phyloP scores from a whole-genome alignment of 2,797 vertebrate genomes.

The Sebastes hopkinsi region DNA sequence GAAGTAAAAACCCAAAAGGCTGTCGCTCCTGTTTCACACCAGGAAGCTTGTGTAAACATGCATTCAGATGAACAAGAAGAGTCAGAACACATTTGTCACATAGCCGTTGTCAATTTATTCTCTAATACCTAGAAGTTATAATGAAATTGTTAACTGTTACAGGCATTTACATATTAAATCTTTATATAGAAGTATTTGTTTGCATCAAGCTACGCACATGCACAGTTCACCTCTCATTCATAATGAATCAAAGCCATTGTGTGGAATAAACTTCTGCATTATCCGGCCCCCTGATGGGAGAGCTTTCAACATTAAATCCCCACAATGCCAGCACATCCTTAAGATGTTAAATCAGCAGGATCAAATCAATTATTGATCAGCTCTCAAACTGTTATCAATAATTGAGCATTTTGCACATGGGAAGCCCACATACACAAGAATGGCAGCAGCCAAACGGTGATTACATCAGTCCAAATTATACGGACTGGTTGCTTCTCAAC shows the following conservation, averaged over 20 bases:
- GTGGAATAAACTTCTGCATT: constrained; percentile 25
- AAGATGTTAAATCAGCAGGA: constrained; percentile 47
- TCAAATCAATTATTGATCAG: constrained; percentile 66
- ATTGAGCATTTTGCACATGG: constrained; percentile 47
- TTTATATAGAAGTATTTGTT: neutral
- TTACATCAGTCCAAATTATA: neutral
- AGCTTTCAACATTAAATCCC: constrained; percentile 26
- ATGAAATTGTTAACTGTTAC: neutral
- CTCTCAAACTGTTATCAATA: constrained; percentile 57
- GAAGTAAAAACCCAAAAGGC: constrained; percentile 4
- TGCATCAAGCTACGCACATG: neutral
- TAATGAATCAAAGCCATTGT: constrained; percentile 62
- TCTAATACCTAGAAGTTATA: neutral
- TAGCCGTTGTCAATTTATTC: neutral
- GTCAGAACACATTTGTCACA: constrained; percentile 9
- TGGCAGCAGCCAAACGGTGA: neutral
- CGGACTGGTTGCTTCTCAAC: neutral
- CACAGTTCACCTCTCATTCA: constrained; percentile 51
- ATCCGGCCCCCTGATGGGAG: neutral
- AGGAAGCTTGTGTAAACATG: constrained; percentile 19
- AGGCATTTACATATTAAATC: neutral
- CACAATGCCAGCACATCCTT: constrained; percentile 30
- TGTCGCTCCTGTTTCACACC: constrained; percentile 1
- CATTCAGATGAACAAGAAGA: constrained; percentile 24
- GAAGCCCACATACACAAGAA: constrained; percentile 12